Conservation (phyloP, 2,113 vertebrate genomes). For the Anarhynchus alexandrinus region DNA sequence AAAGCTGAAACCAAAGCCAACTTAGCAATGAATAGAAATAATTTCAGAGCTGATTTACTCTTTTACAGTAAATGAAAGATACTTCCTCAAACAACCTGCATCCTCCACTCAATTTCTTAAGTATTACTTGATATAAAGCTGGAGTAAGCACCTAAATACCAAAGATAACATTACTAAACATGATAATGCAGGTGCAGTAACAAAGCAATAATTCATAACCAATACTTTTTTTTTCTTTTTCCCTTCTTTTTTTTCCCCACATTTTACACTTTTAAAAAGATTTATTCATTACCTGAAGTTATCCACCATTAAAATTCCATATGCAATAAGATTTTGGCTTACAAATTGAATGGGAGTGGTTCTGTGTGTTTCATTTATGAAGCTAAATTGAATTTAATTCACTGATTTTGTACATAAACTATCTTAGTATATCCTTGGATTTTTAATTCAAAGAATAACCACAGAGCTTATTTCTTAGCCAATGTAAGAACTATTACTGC, state of each 20-base stretch:
- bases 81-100: not conserved
- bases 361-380: not conserved
- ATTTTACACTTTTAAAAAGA: not conserved
- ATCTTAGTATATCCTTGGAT: not conserved
- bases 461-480: not conserved
- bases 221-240: not conserved
- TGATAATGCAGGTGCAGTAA: not conserved
- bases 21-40: not conserved
- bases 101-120: not conserved
- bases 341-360: not conserved
- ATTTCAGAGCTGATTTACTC: not conserved
- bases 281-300: not conserved
- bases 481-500: not conserved
- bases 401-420: not conserved
- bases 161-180: not conserved
- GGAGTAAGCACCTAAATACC: not conserved
- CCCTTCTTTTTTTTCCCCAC: not conserved
- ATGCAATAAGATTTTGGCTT: not conserved
- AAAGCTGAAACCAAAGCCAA: slow-evolving; percentile 8
- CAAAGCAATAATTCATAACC: not conserved
- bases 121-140: not conserved
- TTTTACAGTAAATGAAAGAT: not conserved
- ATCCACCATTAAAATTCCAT: not conserved
- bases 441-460: not conserved
- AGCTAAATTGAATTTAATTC: not conserved